phyloP scores from a whole-genome alignment of 1,140 invertebrate genomes.

The Sipha flava region DNA sequence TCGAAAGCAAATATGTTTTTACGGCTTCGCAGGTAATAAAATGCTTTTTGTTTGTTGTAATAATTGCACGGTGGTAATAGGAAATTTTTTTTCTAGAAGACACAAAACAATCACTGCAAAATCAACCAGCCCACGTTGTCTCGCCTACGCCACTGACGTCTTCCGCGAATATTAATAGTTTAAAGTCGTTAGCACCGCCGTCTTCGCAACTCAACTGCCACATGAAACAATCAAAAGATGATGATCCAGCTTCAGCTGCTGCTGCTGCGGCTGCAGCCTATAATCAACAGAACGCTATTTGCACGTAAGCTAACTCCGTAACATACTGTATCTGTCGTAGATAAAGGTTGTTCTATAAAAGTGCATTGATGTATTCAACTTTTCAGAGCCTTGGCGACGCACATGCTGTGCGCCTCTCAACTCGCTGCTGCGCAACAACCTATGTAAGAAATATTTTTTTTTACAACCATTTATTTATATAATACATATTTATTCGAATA shows the following conservation, averaged over 20 bases:
- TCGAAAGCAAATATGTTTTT: too few species aligned
- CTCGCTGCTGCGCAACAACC: background rate
- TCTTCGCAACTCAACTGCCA: background rate
- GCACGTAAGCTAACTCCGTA: too few species aligned
- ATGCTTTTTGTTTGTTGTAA: too few species aligned
- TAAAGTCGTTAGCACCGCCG: background rate
- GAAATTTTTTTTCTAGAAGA: background rate
- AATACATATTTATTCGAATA: too few species aligned
- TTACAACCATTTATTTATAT: too few species aligned
- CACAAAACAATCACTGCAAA: background rate
- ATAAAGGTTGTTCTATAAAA: too few species aligned
- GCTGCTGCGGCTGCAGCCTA: background rate
- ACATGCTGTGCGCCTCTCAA: background rate
- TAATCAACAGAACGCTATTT: conserved; percentile 1
- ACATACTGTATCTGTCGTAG: too few species aligned
- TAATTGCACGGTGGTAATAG: too few species aligned
- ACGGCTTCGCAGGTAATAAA: too few species aligned
- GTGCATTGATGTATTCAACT: too few species aligned
- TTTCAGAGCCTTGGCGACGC: background rate
- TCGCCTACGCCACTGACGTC: background rate
- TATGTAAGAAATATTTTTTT: background rate
- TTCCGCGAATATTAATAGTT: background rate
- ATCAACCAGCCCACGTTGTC: background rate
- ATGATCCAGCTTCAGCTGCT: background rate
- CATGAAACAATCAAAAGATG: background rate